Evolutionary conservation across 2,113 vertebrate genomes (phyloP).

Genomic region (pig (Sus scrofa)): T2T-Sscrofa CM000829.6:43118501-43119000

Average conservation of each 20-base stretch:
- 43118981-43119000: no score
- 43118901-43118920: neutral
- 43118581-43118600: no score
- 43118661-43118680: neutral
- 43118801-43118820: neutral
- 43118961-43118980: no score
- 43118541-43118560: no score
- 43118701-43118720: neutral
- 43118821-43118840: neutral
- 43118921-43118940: no score
- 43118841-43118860: neutral
- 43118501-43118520: no score
- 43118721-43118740: neutral
- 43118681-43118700: neutral
- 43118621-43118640: no score
- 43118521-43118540: no score
- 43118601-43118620: no score
- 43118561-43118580: no score
- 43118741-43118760: neutral
- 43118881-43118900: neutral
- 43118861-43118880: neutral
- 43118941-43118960: no score
- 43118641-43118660: no score
- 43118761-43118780: neutral
- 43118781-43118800: neutral